These are phyloP conservation scores for Hemithea aestivaria DNA, from an alignment of 2,888 invertebrate species.

Conservation along the genomic window DNA sequence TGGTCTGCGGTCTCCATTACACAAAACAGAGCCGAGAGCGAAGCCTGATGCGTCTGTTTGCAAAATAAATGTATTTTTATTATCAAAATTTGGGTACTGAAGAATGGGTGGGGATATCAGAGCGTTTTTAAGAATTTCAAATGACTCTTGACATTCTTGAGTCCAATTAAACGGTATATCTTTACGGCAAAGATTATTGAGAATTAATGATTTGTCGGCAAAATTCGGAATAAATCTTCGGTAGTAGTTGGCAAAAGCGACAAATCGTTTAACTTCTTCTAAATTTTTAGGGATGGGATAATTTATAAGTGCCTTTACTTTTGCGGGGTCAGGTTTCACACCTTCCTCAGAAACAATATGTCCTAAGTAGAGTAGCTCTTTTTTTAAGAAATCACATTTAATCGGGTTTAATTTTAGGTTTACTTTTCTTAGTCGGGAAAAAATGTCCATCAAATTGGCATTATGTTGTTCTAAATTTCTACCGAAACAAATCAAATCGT, in stretches of 20 bases:
- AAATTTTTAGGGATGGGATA: conserved; percentile 3
- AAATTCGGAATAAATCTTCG: conserved; percentile 15
- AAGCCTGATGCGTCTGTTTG: conserved; percentile 11
- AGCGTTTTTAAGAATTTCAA: conserved; percentile 5
- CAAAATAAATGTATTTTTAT: conserved; percentile 9
- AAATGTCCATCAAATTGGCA: conserved; percentile 2
- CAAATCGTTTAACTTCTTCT: conserved; percentile 5
- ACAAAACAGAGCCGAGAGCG: conserved; percentile 15
- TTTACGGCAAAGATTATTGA: conserved; percentile 16
- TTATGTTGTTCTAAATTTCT: conserved; percentile 2
- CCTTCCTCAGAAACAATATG: conserved; percentile 4
- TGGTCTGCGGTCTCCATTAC: conserved; percentile 4
- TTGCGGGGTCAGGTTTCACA: conserved; percentile 3
- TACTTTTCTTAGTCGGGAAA: conserved; percentile 1
- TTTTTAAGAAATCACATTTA: conserved; percentile 5
- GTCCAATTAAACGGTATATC: conserved; percentile 11
- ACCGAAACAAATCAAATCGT: conserved; percentile 7
- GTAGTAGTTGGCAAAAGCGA: conserved; percentile 11
- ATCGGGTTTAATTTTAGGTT: conserved; percentile 4
- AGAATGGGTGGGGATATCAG: conserved; percentile 7
- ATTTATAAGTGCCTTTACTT: background rate
- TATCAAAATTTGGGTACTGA: conserved; percentile 11
- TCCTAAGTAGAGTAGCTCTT: conserved; percentile 4
- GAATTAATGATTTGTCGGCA: conserved; percentile 12
- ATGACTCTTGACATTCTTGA: conserved; percentile 6